Conservation (phyloP, 2,888 invertebrate genomes). For the Lasioglossum calceatum region DNA sequence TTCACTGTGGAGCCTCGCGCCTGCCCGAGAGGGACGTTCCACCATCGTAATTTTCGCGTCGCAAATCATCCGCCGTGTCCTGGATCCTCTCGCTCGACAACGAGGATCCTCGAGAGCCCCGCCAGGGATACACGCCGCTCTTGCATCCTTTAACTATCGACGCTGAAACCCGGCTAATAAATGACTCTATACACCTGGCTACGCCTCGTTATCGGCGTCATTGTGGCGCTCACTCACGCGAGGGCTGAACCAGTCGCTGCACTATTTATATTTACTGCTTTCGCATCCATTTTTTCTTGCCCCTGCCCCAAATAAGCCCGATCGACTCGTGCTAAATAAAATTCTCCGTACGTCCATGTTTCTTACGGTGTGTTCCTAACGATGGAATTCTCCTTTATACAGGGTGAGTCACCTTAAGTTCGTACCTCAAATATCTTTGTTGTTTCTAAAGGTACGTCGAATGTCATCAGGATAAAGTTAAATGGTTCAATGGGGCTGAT, state of each 20-base stretch:
- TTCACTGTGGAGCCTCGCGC: slow-evolving; percentile 16
- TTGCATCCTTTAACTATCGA: neutral
- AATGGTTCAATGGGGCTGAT: no score
- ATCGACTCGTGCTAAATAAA: no score
- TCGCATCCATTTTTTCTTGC: neutral
- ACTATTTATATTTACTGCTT: neutral
- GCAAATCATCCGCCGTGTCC: slow-evolving; percentile 32
- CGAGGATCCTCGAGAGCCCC: neutral
- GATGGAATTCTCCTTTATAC: no score
- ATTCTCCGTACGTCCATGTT: no score
- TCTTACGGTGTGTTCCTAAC: no score
- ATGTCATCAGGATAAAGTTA: no score
- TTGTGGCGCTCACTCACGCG: neutral
- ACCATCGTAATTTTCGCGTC: slow-evolving; percentile 46
- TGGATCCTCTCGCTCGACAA: neutral
- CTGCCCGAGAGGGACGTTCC: slow-evolving; percentile 54
- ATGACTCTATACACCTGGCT: slow-evolving; percentile 18
- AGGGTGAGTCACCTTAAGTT: no score
- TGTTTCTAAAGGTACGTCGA: no score
- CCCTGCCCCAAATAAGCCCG: neutral
- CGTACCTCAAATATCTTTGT: no score
- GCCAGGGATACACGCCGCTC: neutral
- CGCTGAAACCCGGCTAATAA: slow-evolving; percentile 1
- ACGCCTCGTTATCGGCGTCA: slow-evolving; percentile 7
- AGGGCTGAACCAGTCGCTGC: neutral